Base-by-base conservation (phyloP, 2,797 vertebrate species). In the Choloepus didactylus region DNA sequence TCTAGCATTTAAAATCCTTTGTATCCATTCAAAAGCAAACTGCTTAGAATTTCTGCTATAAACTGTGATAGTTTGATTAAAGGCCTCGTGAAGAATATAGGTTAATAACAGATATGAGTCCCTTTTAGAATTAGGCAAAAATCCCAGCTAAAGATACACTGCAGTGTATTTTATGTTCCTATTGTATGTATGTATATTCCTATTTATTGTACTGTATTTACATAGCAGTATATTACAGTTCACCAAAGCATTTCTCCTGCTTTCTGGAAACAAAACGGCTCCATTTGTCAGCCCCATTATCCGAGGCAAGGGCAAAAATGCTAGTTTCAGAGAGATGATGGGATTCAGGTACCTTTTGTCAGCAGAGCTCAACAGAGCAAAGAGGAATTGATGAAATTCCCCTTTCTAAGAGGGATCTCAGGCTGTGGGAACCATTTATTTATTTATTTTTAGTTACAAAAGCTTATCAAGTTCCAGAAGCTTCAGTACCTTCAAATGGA, bases 261-360 rank as follows among this genome's bases (percentile, higher is more conserved):
- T 97, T 96, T 95, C 97, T 92, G 91, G 94, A 94, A 98, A 97
- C 69, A 97, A 97, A 98, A 96, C n/a, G 98, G 96, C 72, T 96
- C 97, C 97, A 44, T 96, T 98, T 83, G 95, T 96, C 92, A 95
- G 93, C 93, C 70, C 87, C 66, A 81, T 97, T 97, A 97, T 87
- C 96, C 64, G 64, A 98, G 95, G 96, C 88, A 98, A 98, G 94
- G 96, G 96, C 96, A 98, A 98, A 98, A 98, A 98, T 96, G 56
- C 95, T 98, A 97, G 96, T 98, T 96, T 90, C 49, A 95, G 90
- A 89, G 95, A 96, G 93, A 98, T 98, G 95, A 66, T 97, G 94
- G 95, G 98, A 98, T 98, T 99, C 98, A 98, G 97, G 97, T 99
- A 96, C 99, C 98, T 97, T 90, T 92, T 97, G 93, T 98, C 98